phyloP scores from a whole-genome alignment of 2,888 invertebrate species.

The Brachyopa scutellaris region DNA sequence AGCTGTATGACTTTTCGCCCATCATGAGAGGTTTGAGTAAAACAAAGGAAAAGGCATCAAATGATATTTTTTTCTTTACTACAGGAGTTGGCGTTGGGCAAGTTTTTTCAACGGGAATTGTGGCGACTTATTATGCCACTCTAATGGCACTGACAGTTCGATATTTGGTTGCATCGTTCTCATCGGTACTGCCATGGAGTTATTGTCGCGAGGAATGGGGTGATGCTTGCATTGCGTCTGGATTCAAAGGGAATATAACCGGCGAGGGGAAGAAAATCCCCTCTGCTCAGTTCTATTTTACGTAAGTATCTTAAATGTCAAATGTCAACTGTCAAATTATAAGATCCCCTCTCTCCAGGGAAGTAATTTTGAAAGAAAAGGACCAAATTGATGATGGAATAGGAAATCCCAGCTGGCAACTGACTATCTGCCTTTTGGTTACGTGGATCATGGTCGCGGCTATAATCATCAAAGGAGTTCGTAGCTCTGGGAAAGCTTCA shows the following conservation, averaged over 20 bases:
- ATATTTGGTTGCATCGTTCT: conserved; percentile 86
- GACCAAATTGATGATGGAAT: conserved; percentile 83
- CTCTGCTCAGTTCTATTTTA: conserved; percentile 82
- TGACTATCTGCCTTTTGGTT: conserved; percentile 82
- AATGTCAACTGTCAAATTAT: no score
- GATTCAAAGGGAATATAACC: conserved; percentile 57
- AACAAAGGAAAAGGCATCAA: neutral
- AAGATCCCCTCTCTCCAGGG: no score
- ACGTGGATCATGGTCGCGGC: conserved; percentile 83
- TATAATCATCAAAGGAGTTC: conserved; percentile 84
- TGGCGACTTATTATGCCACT: conserved; percentile 86
- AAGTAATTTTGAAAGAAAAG: conserved; percentile 83
- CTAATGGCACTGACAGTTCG: conserved; percentile 86
- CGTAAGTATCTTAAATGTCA: conserved; percentile 77
- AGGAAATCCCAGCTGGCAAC: conserved; percentile 83
- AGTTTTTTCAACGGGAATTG: conserved; percentile 83
- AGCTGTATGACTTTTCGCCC: conserved; percentile 86
- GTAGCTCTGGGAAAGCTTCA: conserved; percentile 85
- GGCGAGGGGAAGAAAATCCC: conserved; percentile 73
- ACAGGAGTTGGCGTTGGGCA: conserved; percentile 85
- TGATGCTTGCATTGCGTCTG: conserved; percentile 78
- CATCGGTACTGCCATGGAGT: conserved; percentile 85
- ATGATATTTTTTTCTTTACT: neutral
- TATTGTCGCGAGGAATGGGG: conserved; percentile 84
- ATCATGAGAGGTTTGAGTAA: conserved; percentile 85